These are phyloP conservation scores for Sympetrum striolatum DNA, from an alignment of 2,888 invertebrate genomes.

Conservation along the genomic window DNA sequence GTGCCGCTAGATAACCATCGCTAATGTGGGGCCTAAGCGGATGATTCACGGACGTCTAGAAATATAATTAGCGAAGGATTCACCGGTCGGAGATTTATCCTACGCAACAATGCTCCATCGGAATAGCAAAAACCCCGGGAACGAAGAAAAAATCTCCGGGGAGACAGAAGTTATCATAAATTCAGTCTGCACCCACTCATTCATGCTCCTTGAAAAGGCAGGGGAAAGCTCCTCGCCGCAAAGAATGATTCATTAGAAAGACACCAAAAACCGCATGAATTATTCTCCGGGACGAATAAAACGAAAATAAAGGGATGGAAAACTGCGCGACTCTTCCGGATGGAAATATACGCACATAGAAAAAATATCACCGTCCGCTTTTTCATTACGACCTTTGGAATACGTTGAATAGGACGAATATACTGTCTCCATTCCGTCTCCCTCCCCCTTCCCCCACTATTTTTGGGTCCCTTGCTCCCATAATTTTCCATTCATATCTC, in stretches of 20 bases:
- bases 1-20: background rate
- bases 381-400: conserved; percentile 19
- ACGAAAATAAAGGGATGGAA: background rate
- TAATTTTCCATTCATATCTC: too few species aligned
- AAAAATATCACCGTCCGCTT: background rate
- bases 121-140: background rate
- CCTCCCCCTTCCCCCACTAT: background rate
- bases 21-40: background rate
- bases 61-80: background rate
- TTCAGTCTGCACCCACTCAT: conserved; percentile 37
- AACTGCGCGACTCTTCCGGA: conserved; percentile 8
- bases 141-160: background rate
- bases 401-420: conserved; percentile 11
- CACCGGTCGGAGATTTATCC: background rate
- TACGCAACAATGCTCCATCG: conserved; percentile 18
- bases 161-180: conserved; percentile 37
- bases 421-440: background rate
- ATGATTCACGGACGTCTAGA: background rate
- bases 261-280: conserved; percentile 36
- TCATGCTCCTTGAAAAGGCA: conserved; percentile 4
- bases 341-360: background rate
- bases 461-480: too few species aligned
- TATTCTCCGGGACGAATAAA: conserved; percentile 12
- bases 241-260: conserved; percentile 36
- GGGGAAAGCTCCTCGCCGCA: background rate